phyloP scores from a whole-genome alignment of 2,113 vertebrate genomes.

The Zapornia atra region DNA sequence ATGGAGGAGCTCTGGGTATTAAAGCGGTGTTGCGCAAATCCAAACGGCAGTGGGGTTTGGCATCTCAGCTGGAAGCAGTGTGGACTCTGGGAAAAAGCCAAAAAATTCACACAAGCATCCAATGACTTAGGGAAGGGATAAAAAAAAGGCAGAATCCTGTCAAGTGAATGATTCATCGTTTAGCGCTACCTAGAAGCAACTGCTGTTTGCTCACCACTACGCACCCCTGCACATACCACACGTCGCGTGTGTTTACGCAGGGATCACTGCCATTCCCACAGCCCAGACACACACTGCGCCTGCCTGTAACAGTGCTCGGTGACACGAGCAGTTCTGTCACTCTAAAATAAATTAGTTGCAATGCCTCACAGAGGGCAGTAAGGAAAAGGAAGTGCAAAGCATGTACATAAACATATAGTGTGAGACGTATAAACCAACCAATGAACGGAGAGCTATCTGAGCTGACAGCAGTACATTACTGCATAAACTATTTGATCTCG shows the following conservation, averaged over 20 bases:
- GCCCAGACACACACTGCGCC: background rate
- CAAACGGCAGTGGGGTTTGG: constrained; percentile 68
- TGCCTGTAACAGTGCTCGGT: background rate
- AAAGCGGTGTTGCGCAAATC: constrained; percentile 76
- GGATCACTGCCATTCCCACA: background rate
- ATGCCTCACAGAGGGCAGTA: background rate
- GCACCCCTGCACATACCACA: constrained; percentile 38
- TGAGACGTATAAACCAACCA: background rate
- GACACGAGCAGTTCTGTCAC: background rate
- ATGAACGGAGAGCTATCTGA: background rate
- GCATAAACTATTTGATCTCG: background rate
- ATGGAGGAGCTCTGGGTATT: constrained; percentile 77
- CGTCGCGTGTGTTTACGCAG: background rate
- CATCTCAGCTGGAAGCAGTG: constrained; percentile 67
- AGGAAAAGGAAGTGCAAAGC: background rate
- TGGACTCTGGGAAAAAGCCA: constrained; percentile 67
- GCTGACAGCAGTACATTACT: background rate
- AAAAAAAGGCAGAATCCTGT: constrained; percentile 10
- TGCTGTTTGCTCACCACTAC: constrained; percentile 15
- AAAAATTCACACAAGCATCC: constrained; percentile 46
- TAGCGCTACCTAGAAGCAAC: constrained; percentile 18
- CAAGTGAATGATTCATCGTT: constrained; percentile 54
- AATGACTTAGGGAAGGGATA: background rate
- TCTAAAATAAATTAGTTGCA: background rate
- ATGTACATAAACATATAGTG: background rate